Evolutionary conservation across 1,140 invertebrate species (phyloP).

Genomic region (Oryctes rhinoceros): DNA sequence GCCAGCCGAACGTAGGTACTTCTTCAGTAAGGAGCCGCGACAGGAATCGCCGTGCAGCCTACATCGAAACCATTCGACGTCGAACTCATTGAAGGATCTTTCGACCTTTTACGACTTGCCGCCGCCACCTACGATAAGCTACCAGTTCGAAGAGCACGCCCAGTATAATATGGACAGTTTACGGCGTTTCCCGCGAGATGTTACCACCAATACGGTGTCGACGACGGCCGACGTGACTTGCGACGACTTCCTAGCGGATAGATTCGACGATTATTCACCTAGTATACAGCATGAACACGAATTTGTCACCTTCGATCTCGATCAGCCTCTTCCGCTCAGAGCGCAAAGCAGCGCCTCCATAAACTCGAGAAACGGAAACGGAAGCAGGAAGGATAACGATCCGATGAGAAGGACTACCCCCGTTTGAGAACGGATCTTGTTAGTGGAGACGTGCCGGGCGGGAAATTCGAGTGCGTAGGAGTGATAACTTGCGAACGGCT

Average conservation of each 20-base stretch:
- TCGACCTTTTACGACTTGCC: slow-evolving; percentile 66
- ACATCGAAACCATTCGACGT: slow-evolving; percentile 61
- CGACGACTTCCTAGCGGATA: slow-evolving; percentile 54
- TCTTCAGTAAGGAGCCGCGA: slow-evolving; percentile 64
- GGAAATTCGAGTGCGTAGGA: slow-evolving; percentile 31
- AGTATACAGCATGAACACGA: slow-evolving; percentile 58
- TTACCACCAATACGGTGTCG: slow-evolving; percentile 60
- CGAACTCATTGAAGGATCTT: slow-evolving; percentile 66
- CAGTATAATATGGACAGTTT: slow-evolving; percentile 47
- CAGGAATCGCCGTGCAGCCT: slow-evolving; percentile 60
- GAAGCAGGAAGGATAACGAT: slow-evolving; percentile 53
- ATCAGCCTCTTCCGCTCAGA: slow-evolving; percentile 57
- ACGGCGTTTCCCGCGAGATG: slow-evolving; percentile 58
- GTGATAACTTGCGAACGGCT: slow-evolving; percentile 34
- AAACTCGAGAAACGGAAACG: slow-evolving; percentile 51
- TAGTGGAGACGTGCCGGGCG: neutral
- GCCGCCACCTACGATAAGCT: slow-evolving; percentile 63
- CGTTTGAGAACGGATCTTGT: slow-evolving; percentile 54
- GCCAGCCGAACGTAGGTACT: slow-evolving; percentile 64
- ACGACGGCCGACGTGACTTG: slow-evolving; percentile 60
- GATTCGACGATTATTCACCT: slow-evolving; percentile 60
- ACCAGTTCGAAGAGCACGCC: slow-evolving; percentile 56
- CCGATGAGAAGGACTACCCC: slow-evolving; percentile 60
- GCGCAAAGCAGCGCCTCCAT: slow-evolving; percentile 57
- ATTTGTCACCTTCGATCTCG: slow-evolving; percentile 62